phyloP scores from a whole-genome alignment of 2,888 invertebrate genomes.

The Calameuta pallipes region DNA sequence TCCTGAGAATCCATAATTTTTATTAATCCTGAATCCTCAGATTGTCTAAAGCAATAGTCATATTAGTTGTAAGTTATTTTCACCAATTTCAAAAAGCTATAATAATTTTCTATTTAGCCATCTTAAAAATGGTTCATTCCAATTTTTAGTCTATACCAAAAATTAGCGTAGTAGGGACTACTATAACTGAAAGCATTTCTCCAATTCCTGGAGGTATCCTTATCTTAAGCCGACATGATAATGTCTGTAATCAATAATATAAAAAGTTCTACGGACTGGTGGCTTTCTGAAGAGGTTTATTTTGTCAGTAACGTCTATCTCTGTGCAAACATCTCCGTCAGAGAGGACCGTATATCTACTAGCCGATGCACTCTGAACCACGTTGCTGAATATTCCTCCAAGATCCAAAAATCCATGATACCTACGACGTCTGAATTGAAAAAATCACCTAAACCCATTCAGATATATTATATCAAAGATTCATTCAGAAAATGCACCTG shows the following conservation, averaged over 20 bases:
- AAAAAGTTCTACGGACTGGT: constrained; percentile 53
- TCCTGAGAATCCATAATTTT: neutral
- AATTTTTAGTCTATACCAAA: neutral
- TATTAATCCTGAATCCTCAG: neutral
- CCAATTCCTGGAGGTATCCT: constrained; percentile 32
- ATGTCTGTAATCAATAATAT: constrained; percentile 48
- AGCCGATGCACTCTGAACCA: neutral
- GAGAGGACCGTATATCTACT: constrained; percentile 31
- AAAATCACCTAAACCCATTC: neutral
- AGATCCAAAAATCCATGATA: neutral
- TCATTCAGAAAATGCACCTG: neutral
- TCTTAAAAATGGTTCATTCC: neutral
- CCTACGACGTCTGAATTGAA: neutral
- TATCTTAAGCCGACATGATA: constrained; percentile 53
- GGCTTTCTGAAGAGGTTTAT: constrained; percentile 61
- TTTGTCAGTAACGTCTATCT: constrained; percentile 53
- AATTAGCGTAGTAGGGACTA: neutral
- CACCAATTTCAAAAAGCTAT: neutral
- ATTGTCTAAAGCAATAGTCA: neutral
- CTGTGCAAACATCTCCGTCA: constrained; percentile 52
- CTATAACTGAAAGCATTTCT: constrained; percentile 20
- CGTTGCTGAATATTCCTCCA: neutral
- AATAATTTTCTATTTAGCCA: neutral
- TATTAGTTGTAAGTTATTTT: neutral
- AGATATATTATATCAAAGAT: neutral